Conservation (phyloP, 2,888 invertebrate genomes). For the Laothoe populi region DNA sequence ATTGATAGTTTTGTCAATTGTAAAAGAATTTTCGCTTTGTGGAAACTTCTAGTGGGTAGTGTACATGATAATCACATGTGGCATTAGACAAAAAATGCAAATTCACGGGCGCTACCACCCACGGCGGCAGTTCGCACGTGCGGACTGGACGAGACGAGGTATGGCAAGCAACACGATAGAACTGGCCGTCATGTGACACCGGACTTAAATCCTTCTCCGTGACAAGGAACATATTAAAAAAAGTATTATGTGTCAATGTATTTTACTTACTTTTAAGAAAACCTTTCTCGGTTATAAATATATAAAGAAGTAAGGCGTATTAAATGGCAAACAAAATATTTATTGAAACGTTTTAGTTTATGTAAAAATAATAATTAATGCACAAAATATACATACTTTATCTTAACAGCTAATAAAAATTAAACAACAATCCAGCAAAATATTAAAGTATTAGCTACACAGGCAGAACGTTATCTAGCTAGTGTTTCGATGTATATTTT, state of each 20-base stretch:
- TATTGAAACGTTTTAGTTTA: no score
- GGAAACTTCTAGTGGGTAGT: slow-evolving; percentile 49
- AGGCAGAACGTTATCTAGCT: no score
- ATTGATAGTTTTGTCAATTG: not conserved
- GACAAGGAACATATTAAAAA: slow-evolving; percentile 16
- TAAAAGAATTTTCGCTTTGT: not conserved
- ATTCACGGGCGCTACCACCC: slow-evolving; percentile 49
- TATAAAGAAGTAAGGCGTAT: no score
- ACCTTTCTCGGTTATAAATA: not conserved
- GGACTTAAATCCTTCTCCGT: slow-evolving; percentile 11
- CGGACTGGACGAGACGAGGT: slow-evolving; percentile 35
- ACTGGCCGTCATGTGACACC: slow-evolving; percentile 15
- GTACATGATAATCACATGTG: slow-evolving; percentile 59
- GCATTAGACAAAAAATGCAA: slow-evolving; percentile 46
- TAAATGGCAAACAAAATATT: no score
- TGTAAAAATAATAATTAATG: no score
- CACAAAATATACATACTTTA: no score
- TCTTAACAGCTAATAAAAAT: no score
- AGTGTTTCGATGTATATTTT: no score
- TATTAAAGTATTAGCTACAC: no score
- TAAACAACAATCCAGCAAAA: no score
- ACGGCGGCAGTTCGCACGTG: slow-evolving; percentile 51
- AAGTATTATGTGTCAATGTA: not conserved
- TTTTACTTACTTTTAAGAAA: not conserved
- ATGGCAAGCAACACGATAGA: slow-evolving; percentile 35